phyloP scores from a whole-genome alignment of 2,797 vertebrate species.

The Paguma larvata region DNA sequence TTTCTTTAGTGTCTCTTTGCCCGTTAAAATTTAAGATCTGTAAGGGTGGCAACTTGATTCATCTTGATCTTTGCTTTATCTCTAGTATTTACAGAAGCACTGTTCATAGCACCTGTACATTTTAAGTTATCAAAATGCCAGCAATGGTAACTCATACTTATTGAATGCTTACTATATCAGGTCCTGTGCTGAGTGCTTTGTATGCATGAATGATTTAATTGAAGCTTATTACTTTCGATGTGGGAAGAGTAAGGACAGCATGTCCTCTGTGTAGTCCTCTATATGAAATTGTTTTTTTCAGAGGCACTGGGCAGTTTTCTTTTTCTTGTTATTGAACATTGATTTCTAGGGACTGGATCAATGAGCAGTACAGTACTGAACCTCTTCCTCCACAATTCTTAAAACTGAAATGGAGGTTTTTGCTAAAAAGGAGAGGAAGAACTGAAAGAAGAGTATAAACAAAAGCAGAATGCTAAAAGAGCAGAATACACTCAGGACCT shows the following conservation, averaged over 20 bases:
- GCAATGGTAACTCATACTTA: neutral
- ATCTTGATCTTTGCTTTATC: neutral
- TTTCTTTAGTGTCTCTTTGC: constrained; percentile 10
- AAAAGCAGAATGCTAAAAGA: neutral
- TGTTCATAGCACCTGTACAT: neutral
- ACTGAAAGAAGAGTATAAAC: neutral
- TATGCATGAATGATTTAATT: neutral
- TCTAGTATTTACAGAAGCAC: constrained; percentile 6
- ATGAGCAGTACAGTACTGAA: neutral
- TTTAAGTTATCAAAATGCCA: neutral
- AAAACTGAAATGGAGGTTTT: neutral
- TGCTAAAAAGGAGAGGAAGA: neutral
- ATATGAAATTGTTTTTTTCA: neutral
- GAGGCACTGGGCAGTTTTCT: neutral
- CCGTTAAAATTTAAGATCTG: neutral
- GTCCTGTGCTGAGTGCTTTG: neutral
- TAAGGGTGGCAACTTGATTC: neutral
- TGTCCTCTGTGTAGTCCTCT: neutral
- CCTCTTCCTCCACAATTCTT: neutral
- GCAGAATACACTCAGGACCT: neutral
- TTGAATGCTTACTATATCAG: neutral
- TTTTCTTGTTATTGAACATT: neutral
- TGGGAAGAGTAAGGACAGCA: neutral
- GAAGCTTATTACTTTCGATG: neutral
- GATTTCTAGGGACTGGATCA: constrained; percentile 10